phyloP scores from a whole-genome alignment of 2,888 invertebrate species.

The Rotaria macrura region DNA sequence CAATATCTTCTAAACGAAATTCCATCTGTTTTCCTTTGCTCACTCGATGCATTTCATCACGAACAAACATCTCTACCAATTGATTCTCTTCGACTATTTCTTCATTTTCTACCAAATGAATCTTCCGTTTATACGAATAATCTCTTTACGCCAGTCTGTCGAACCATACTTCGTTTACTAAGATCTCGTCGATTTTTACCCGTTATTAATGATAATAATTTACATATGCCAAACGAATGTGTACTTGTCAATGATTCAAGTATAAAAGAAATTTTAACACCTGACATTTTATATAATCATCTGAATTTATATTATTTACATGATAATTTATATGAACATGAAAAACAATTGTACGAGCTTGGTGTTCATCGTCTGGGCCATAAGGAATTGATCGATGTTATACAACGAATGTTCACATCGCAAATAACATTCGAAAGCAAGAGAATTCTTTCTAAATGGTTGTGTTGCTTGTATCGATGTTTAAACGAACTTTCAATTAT shows the following conservation, averaged over 20 bases:
- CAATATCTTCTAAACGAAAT: conserved; percentile 42
- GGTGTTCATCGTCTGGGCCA: conserved; percentile 43
- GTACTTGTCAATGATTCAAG: not conserved
- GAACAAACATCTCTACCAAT: not conserved
- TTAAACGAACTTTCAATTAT: conserved; percentile 42
- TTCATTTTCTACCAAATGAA: conserved; percentile 25
- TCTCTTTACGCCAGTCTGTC: conserved; percentile 1
- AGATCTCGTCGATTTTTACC: conserved; percentile 12
- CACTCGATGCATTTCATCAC: conserved; percentile 13
- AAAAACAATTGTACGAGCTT: conserved; percentile 40
- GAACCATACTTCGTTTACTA: conserved; percentile 20
- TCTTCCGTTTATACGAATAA: conserved; percentile 8
- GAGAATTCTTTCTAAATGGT: conserved; percentile 40
- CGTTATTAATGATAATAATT: not conserved
- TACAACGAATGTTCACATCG: conserved; percentile 37
- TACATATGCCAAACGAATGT: conserved; percentile 26
- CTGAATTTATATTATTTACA: conserved; percentile 44
- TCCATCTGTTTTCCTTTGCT: conserved; percentile 5
- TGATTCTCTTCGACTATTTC: conserved; percentile 18
- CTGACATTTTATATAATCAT: conserved; percentile 34
- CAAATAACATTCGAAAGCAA: not conserved
- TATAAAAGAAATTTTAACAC: conserved; percentile 21
- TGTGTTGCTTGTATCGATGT: conserved; percentile 44
- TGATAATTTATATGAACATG: conserved; percentile 38
- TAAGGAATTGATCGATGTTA: conserved; percentile 43